Conservation (phyloP, 2,113 vertebrate genomes). For the Uria lomvia region DNA sequence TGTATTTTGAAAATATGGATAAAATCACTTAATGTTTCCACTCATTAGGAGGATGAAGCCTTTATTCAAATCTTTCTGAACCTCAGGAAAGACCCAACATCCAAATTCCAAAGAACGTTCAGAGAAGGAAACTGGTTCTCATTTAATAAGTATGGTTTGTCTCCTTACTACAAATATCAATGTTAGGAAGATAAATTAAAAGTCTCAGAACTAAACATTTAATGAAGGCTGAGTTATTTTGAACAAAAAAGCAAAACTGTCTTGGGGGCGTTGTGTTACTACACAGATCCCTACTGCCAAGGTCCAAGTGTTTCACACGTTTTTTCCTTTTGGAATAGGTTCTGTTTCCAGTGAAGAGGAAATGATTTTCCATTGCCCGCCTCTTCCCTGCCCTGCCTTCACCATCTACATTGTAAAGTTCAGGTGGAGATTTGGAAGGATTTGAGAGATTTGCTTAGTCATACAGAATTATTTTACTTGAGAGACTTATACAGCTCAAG, state of each 20-base stretch:
- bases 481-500: constrained; percentile 33
- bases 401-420: constrained; percentile 10
- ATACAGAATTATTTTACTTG: constrained; percentile 26
- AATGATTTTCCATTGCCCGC: not conserved
- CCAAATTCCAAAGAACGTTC: not conserved
- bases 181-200: not conserved
- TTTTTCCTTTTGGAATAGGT: not conserved
- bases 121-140: not conserved
- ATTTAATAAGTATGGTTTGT: not conserved
- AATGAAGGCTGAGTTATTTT: not conserved
- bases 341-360: not conserved
- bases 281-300: not conserved
- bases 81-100: not conserved
- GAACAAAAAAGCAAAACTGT: not conserved
- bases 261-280: not conserved
- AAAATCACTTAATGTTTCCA: not conserved
- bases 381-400: not conserved
- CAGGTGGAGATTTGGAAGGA: constrained; percentile 37
- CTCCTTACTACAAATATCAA: not conserved
- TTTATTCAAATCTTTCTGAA: not conserved
- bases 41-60: not conserved
- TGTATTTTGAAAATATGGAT: not conserved
- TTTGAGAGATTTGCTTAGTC: constrained; percentile 36
- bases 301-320: not conserved
- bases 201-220: not conserved